A percentile compares a stretch with the other conserved stretches of the same genome.
These are phyloP conservation scores for Tachysurus vachellii DNA, from an alignment of 2,113 vertebrate species.

Conservation along the genomic window DNA sequence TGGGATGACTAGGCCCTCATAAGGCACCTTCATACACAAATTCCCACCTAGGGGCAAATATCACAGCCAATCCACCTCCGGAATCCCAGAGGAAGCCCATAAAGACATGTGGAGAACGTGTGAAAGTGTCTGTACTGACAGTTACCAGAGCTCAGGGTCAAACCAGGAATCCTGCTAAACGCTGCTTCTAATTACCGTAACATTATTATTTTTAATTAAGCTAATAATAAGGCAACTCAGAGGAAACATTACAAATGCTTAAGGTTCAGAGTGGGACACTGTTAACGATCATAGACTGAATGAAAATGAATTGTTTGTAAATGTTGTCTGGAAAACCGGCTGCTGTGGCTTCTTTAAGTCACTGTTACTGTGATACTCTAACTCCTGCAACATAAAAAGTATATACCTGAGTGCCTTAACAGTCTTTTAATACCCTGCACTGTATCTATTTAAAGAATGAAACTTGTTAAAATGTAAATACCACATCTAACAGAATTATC, in stretches of 20 bases:
- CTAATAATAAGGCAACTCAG: neutral
- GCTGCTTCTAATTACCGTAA: neutral
- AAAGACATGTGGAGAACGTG: neutral
- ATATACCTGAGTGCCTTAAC: neutral
- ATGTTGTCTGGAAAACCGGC: neutral
- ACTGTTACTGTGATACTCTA: neutral
- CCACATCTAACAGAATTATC: constrained; percentile 24
- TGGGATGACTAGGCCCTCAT: neutral
- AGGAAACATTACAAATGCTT: neutral
- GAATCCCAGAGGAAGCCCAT: neutral
- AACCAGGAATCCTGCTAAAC: neutral
- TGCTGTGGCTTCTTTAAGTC: neutral
- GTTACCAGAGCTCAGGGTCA: neutral
- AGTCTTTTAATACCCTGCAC: neutral
- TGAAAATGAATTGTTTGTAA: neutral
- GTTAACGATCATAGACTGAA: neutral
- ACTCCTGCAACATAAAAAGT: neutral
- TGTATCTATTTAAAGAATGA: constrained; percentile 15
- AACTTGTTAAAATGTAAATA: constrained; percentile 14
- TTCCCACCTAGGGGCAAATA: neutral
- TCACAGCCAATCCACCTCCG: neutral
- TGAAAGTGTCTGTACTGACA: neutral
- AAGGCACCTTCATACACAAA: no score
- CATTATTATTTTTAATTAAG: neutral
- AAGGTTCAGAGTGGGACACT: neutral